Conservation (phyloP, 2,797 vertebrate genomes). For the Chaunax sp. region DNA sequence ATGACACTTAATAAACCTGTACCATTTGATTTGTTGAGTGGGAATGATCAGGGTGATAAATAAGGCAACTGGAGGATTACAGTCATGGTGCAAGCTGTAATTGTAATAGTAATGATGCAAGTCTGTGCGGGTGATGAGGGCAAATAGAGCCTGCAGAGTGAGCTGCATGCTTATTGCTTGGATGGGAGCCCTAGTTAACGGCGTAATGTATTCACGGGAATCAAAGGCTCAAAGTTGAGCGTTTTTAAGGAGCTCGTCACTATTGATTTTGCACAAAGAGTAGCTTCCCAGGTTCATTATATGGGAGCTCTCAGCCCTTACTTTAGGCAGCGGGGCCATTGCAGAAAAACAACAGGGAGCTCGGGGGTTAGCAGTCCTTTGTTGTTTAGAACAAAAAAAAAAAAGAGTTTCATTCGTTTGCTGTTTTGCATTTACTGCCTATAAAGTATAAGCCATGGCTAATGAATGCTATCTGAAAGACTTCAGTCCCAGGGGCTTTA, state of each 20-base stretch:
- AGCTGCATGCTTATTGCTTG: slow-evolving; percentile 70
- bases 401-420: slow-evolving; percentile 57
- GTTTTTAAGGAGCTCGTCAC: slow-evolving; percentile 76
- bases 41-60: slow-evolving; percentile 61
- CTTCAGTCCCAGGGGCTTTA: slow-evolving; percentile 45
- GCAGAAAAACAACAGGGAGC: slow-evolving; percentile 63
- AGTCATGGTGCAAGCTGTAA: slow-evolving; percentile 35
- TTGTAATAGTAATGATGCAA: slow-evolving; percentile 39
- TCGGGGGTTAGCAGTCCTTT: slow-evolving; percentile 54
- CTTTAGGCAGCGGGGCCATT: slow-evolving; percentile 46
- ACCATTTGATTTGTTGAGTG: slow-evolving; percentile 59
- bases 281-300: slow-evolving; percentile 77
- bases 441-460: slow-evolving; percentile 55
- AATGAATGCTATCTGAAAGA: slow-evolving; percentile 67
- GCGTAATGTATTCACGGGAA: slow-evolving; percentile 71
- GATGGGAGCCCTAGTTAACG: slow-evolving; percentile 64
- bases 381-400: slow-evolving; percentile 64
- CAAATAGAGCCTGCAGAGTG: slow-evolving; percentile 61
- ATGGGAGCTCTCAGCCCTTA: slow-evolving; percentile 59
- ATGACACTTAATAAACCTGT: slow-evolving; percentile 66
- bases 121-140: slow-evolving; percentile 33
- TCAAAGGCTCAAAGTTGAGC: slow-evolving; percentile 79
- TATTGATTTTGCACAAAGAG: slow-evolving; percentile 76
- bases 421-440: slow-evolving; percentile 60
- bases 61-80: slow-evolving; percentile 40